A percentile compares a stretch with the other conserved stretches of the same genome.
Conservation (phyloP, 2,113 vertebrate genomes). For the Vicugna pacos region DNA sequence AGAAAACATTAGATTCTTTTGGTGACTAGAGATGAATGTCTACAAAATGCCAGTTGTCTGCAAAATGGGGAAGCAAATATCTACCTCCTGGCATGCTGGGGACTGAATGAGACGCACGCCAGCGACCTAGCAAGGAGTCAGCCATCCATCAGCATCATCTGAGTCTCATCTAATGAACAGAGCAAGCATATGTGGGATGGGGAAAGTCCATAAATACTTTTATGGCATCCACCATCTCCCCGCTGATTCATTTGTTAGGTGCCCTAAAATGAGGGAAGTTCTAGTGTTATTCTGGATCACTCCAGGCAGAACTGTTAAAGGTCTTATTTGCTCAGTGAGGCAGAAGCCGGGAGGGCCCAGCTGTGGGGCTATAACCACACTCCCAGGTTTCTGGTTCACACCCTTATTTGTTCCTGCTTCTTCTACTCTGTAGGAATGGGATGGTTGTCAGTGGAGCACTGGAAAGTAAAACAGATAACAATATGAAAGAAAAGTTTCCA, state of each 20-base stretch:
- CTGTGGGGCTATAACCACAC: background rate
- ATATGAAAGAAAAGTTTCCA: background rate
- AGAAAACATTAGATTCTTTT: background rate
- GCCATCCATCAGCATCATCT: background rate
- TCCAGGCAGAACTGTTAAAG: background rate
- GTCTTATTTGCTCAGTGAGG: background rate
- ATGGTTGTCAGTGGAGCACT: background rate
- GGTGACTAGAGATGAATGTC: constrained; percentile 7
- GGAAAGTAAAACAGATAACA: background rate
- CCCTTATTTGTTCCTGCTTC: background rate
- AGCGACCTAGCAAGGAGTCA: background rate
- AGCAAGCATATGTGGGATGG: background rate
- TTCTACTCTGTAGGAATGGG: background rate
- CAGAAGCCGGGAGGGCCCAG: background rate
- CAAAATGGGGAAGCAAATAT: background rate
- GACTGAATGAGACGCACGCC: background rate
- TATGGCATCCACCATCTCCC: background rate
- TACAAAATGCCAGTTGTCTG: background rate
- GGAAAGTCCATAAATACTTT: background rate
- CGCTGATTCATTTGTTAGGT: background rate
- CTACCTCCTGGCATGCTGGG: background rate
- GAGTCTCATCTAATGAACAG: background rate
- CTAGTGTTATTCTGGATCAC: background rate
- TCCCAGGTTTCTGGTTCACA: background rate
- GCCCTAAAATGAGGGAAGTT: background rate